Evolutionary conservation across 2,888 invertebrate genomes (phyloP).

Genomic region (Drosophila greeni): DNA sequence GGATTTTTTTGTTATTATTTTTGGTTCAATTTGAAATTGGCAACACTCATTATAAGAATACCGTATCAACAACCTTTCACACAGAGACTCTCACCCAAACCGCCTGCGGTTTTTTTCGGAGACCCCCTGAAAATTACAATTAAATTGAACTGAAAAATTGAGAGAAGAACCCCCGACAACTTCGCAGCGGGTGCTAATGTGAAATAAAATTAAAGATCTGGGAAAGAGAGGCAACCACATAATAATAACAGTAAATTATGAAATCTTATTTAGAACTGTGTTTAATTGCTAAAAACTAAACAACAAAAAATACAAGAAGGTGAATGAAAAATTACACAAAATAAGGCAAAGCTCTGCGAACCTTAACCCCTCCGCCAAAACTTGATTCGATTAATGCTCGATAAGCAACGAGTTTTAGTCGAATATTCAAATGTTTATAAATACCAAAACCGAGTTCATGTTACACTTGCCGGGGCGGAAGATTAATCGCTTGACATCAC

Average conservation of each 20-base stretch:
- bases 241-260: slow-evolving; percentile 40
- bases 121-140: slow-evolving; percentile 71
- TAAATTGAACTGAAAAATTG: slow-evolving; percentile 53
- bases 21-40: slow-evolving; percentile 35
- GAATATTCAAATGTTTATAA: slow-evolving; percentile 32
- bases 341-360: slow-evolving; percentile 18
- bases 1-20: neutral
- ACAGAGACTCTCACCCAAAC: slow-evolving; percentile 18
- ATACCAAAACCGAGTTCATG: slow-evolving; percentile 52
- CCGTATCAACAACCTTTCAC: slow-evolving; percentile 44
- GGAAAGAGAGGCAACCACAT: slow-evolving; percentile 23
- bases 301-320: neutral
- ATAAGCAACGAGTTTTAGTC: slow-evolving; percentile 41
- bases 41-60: slow-evolving; percentile 45
- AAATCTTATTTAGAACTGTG: slow-evolving; percentile 41
- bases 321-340: slow-evolving; percentile 35
- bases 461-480: slow-evolving; percentile 64
- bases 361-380: slow-evolving; percentile 19
- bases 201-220: slow-evolving; percentile 27
- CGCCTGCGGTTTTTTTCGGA: slow-evolving; percentile 24
- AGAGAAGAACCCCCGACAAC: slow-evolving; percentile 37
- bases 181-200: slow-evolving; percentile 60
- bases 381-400: slow-evolving; percentile 51
- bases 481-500: slow-evolving; percentile 57
- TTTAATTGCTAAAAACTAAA: slow-evolving; percentile 42